Evolutionary conservation across 1,140 invertebrate genomes (phyloP), one percentile per base, ranked within the genome.

Genomic region (Hyphantria cunea): DNA sequence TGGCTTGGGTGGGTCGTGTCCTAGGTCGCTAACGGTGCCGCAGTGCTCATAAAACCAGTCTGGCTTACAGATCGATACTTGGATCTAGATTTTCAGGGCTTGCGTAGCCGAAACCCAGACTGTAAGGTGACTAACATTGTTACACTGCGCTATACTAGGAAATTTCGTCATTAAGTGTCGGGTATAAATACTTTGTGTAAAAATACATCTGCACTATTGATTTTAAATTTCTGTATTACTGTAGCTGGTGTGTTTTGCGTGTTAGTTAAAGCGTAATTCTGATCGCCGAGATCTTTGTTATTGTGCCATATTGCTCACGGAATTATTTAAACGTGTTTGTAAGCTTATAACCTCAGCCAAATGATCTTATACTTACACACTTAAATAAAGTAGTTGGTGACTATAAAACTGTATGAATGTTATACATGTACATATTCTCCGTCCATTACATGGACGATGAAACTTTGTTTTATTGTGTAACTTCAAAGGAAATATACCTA

Each of bases 11-110:
- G 39, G 5, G 17, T 54, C 33, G 56, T 49, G 44, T 49, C 15
- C 31, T 58, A 70, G 63, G 69, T 64, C 65, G 63, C 44, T 12
- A 59, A 33, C 39, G 56, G 52, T 64, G 45, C 64, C 64, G 68
- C 74, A 74, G 53, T 45, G 51, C 50, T 64, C 55, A 66, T 66
- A 70, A 68, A 68, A 60, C 60, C 55, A 15, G 74, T 68, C 68
- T 68, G 34, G 58, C 74, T 55, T 59, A 67, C 12, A 49, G 64
- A 71, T 77, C 74, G 54, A 77, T 77, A 68, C 58, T 64, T 66
- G 66, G 45, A 68, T 64, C 56, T 73, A 73, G 70, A 70, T 52
- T 61, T 58, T 63, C 39, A 61, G 64, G 50, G 59, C 58, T 55
- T 50, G 50, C 59, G 47, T 55, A 61, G 71, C 59, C 64, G 62